Evolutionary conservation across 2,797 vertebrate species (phyloP).

Genomic region (Oophaga sylvatica): DNA sequence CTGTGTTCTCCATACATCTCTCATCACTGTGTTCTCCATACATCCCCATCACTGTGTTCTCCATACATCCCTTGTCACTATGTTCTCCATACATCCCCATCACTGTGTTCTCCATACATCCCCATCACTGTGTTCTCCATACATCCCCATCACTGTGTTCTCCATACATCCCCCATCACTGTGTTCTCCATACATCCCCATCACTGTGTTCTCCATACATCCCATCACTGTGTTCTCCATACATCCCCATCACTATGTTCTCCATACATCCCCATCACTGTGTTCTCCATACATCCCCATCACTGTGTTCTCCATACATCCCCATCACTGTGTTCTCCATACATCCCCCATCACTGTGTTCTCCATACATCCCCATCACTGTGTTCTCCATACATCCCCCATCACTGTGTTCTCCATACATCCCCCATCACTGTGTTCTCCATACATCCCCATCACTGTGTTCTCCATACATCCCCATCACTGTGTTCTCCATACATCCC

Average conservation of each 20-base stretch:
- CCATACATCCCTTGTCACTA: background rate
- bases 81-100: background rate
- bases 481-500: background rate
- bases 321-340: too few species aligned
- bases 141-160: background rate
- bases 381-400: background rate
- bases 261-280: background rate
- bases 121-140: background rate
- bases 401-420: background rate
- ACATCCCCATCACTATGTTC: background rate
- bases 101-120: background rate
- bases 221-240: background rate
- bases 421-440: background rate
- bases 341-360: background rate
- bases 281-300: background rate
- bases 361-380: background rate
- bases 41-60: background rate
- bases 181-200: background rate
- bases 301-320: background rate
- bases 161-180: background rate
- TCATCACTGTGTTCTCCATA: background rate
- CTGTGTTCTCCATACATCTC: background rate
- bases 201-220: background rate
- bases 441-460: background rate
- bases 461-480: background rate